These are phyloP conservation scores for Isurus oxyrinchus DNA, from an alignment of 2,113 vertebrate species.

Conservation along the genomic window DNA sequence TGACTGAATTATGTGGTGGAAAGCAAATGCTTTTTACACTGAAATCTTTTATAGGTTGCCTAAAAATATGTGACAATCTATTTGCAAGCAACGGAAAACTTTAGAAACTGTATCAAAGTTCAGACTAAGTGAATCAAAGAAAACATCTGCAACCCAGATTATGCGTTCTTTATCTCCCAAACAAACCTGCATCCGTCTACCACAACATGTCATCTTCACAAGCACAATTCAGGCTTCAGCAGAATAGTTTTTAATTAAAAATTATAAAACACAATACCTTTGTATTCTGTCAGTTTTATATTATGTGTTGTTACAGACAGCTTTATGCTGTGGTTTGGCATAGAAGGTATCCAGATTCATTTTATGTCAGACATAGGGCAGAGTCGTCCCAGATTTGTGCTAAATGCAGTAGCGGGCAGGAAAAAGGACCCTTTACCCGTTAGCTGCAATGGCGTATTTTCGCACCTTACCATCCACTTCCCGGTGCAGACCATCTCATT, in stretches of 20 bases:
- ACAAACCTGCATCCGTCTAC: not conserved
- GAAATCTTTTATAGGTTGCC: not conserved
- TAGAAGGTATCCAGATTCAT: not conserved
- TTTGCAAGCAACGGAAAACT: not conserved
- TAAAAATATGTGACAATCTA: not conserved
- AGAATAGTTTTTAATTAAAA: not conserved
- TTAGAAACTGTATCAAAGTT: slow-evolving; percentile 9
- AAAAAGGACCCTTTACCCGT: too few relatives aligned
- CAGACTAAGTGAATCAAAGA: not conserved
- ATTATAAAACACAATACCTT: not conserved
- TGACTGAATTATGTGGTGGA: not conserved
- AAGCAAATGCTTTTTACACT: not conserved
- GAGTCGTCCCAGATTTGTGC: too few relatives aligned
- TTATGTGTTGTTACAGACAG: not conserved
- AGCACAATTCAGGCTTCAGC: not conserved
- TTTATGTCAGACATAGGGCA: not conserved
- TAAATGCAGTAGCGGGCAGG: too few relatives aligned
- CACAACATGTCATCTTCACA: not conserved
- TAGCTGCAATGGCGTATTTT: too few relatives aligned
- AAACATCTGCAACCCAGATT: slow-evolving; percentile 27
- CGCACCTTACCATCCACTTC: too few relatives aligned
- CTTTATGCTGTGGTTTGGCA: not conserved
- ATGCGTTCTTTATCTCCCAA: not conserved
- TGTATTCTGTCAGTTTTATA: not conserved
- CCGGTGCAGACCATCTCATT: too few relatives aligned